These are phyloP conservation scores for Ptiloglossa arizonensis DNA, from an alignment of 1,140 invertebrate genomes.

Conservation along the genomic window DNA sequence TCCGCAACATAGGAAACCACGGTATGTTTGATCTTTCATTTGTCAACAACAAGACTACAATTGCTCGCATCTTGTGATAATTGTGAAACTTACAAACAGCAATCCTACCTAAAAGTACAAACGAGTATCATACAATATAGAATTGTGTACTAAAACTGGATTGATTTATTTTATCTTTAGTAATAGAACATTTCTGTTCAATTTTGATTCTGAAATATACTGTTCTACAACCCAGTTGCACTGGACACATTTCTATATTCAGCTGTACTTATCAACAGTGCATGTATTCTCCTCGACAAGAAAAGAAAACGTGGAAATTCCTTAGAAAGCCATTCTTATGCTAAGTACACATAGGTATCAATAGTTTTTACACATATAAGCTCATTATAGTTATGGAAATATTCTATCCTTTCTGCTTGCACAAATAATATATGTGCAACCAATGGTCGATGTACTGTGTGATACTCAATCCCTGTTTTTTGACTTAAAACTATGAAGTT, in stretches of 20 bases:
- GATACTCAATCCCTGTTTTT: conserved; percentile 75
- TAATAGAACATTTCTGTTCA: not conserved
- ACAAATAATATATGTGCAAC: conserved; percentile 60
- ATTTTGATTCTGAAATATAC: conserved; percentile 26
- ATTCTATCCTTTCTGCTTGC: conserved; percentile 60
- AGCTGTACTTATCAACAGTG: conserved; percentile 33
- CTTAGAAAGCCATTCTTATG: conserved; percentile 75
- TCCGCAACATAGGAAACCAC: conserved; percentile 75
- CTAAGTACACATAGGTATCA: conserved; percentile 80
- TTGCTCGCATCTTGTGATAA: conserved; percentile 56
- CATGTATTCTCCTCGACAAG: conserved; percentile 34
- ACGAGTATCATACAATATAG: conserved; percentile 43
- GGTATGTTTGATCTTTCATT: conserved; percentile 70
- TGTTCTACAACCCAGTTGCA: not conserved
- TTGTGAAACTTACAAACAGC: conserved; percentile 73
- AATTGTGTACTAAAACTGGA: conserved; percentile 20
- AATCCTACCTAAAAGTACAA: conserved; percentile 49
- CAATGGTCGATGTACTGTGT: conserved; percentile 66
- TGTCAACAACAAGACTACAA: conserved; percentile 58
- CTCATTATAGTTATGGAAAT: conserved; percentile 81
- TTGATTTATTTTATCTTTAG: not conserved
- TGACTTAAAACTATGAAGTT: conserved; percentile 70
- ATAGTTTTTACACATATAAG: conserved; percentile 81
- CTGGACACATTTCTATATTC: conserved; percentile 37
- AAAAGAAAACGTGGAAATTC: conserved; percentile 57